Base-by-base conservation (phyloP, 2,888 invertebrate genomes). In the Coelinius sp. region DNA sequence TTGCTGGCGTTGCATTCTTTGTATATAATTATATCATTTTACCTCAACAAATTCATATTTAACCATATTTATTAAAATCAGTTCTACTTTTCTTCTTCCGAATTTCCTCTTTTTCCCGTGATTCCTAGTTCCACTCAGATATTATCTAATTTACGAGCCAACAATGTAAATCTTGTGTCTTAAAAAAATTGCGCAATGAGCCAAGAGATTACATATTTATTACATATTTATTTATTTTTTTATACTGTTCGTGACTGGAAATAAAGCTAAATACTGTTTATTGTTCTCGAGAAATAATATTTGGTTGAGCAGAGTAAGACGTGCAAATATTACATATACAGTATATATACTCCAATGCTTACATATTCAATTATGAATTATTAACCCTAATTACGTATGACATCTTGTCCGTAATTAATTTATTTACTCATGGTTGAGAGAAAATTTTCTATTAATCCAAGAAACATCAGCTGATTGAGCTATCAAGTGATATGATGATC, bases 61-160 rank as follows among this genome's bases (percentile, higher is more conserved):
- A n/a, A n/a, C n/a, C n/a, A n/a, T n/a, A n/a, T n/a, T n/a, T n/a
- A n/a, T n/a, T n/a, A n/a, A n/a, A n/a, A n/a, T n/a, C n/a, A n/a
- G n/a, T n/a, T n/a, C n/a, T 8, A 6, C 8, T 6, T 31, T 31
- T 31, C 17, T 49, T 20, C 20, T 49, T 10, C 2, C n/a, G 49
- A 49, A n/a, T n/a, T n/a, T n/a, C 49, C 17, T 49, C 17, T 20
- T 20, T 49, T 49, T 22, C 22, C 49, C 7, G 17, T 10, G 8
- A 3, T 49, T 49, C 8, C 22, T 49, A n/a, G 22, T 8, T 49
- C 17, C 27, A 56, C 14, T 27, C 1, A 8, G 25, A n/a, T 20
- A n/a, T 56, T 56, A 56, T 56, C 27, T 56, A 27, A 56, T 56
- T 56, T 27, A 27, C 27, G 56, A 56, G n/a, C 8, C 24, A 8